phyloP scores from a whole-genome alignment of 2,113 vertebrate genomes.

The Apaloderma vittatum region DNA sequence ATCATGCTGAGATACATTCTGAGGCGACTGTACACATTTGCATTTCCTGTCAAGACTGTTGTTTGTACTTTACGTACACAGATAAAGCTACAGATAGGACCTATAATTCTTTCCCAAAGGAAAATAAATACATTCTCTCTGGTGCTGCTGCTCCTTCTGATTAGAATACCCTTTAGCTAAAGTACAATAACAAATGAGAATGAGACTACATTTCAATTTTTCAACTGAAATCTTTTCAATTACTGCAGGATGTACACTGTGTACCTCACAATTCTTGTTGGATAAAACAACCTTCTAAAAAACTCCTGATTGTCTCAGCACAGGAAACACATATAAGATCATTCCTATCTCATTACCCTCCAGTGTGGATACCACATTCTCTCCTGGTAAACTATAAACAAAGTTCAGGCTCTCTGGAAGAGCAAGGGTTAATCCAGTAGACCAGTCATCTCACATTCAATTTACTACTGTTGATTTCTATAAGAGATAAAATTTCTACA shows the following conservation, averaged over 20 bases:
- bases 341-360: background rate
- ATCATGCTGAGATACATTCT: background rate
- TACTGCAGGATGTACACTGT: background rate
- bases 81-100: background rate
- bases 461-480: background rate
- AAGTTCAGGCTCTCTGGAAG: background rate
- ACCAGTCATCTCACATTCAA: background rate
- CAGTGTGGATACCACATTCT: background rate
- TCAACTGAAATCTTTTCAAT: background rate
- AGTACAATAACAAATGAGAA: background rate
- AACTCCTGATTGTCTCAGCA: background rate
- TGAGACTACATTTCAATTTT: background rate
- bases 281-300: background rate
- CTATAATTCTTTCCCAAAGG: background rate
- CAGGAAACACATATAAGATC: background rate
- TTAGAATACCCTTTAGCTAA: background rate
- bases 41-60: background rate
- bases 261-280: background rate
- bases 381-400: background rate
- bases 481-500: background rate
- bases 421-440: background rate
- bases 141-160: background rate
- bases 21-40: background rate
- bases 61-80: background rate
- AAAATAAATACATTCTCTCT: background rate